Evolutionary conservation across 2,888 invertebrate species (phyloP), one percentile per base, ranked within the genome.

Genomic region (Neelides folsomi): DNA sequence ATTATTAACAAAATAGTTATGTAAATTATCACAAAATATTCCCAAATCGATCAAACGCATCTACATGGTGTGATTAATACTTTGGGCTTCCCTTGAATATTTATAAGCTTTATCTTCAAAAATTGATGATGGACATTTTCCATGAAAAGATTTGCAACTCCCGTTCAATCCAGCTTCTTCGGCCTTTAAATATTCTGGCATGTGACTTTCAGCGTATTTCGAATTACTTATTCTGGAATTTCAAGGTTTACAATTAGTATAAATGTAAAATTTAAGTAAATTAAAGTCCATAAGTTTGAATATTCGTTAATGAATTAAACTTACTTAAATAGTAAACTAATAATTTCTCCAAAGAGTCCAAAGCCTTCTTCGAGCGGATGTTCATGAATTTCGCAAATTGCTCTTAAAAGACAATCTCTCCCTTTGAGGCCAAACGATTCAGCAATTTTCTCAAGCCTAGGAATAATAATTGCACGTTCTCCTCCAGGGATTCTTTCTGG

Each of bases 341-440:
- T 18, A 43, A 63, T 51, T 52, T 63, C 63, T 34, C 63, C 63
- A 39, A 63, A 55, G 9, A 63, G 47, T 3, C 63, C 63, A 41
- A 53, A 63, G 1, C 62, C 60, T 38, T 54, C 20, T 46, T 54
- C 53, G 27, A 62, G 9, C 2, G 61, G 63, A 47, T 53, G 54
- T 40, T 63, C 56, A 46, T 63, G 61, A 35, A 63, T 55, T 55
- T 63, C 63, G 36, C 63, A 63, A 50, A 63, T 57, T 6, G 59
- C 56, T 38, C 63, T 37, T 13, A 63, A 50, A 34, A 63, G 53
- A 46, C 63, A 63, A 1, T 54, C 42, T 15, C 56, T 48, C 10
- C 61, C 61, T 7, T 54, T 49, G 13, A 60, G 53, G 15, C 63
- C 63, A 40, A 62, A 41, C 6, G 53, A 51, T 8, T 41, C 38